A percentile compares a stretch with the other conserved stretches of the same genome.
Evolutionary conservation across 2,113 vertebrate genomes (phyloP).

Genomic region (Gyps fulvus): DNA sequence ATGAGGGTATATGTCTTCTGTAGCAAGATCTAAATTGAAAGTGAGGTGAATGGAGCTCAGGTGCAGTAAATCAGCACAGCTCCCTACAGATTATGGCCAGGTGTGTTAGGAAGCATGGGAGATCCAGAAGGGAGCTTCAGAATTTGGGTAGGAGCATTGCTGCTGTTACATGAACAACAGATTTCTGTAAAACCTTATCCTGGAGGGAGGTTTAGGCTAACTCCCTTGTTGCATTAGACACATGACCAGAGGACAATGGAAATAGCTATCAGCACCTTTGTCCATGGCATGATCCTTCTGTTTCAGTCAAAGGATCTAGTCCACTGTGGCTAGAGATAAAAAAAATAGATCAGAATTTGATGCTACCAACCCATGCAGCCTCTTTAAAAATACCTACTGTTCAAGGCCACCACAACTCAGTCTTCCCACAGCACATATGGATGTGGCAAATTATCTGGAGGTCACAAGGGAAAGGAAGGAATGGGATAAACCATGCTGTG

Average conservation of each 20-base stretch:
- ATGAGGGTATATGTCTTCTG: not conserved
- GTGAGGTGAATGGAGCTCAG: not conserved
- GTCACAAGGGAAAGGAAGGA: not conserved
- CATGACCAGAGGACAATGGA: not conserved
- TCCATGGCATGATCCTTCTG: not conserved
- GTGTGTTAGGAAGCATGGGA: not conserved
- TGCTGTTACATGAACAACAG: not conserved
- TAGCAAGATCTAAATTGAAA: not conserved
- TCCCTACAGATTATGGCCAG: not conserved
- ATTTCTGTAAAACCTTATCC: not conserved
- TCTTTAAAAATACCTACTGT: not conserved
- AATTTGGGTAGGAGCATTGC: not conserved
- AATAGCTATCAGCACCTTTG: not conserved
- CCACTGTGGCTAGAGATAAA: not conserved
- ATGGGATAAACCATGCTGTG: not conserved
- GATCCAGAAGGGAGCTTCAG: not conserved
- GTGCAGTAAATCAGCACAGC: not conserved
- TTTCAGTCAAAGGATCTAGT: not conserved
- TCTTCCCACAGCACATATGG: not conserved
- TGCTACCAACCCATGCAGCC: not conserved
- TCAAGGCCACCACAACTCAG: not conserved
- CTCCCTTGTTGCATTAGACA: not conserved
- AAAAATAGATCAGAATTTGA: not conserved
- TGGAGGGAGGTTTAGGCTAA: not conserved
- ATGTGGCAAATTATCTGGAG: not conserved